These are phyloP conservation scores for Eupithecia pulchellata DNA, from an alignment of 2,888 invertebrate genomes.

Conservation along the genomic window DNA sequence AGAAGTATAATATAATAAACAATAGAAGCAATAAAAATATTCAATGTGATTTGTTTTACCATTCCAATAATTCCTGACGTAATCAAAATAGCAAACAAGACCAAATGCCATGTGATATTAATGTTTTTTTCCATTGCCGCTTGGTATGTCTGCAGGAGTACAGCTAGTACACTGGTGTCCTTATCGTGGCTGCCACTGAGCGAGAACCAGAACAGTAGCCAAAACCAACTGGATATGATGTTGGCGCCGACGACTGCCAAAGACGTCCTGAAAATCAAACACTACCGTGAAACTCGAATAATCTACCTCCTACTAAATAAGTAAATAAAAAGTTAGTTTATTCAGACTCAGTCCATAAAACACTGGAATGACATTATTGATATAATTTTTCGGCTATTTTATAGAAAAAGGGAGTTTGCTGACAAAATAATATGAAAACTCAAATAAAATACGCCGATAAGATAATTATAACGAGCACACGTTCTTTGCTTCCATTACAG, in stretches of 20 bases:
- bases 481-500: background rate
- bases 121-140: conserved; percentile 52
- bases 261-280: conserved; percentile 63
- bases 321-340: too few species aligned
- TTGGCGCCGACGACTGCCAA: conserved; percentile 58
- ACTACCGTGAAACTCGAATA: background rate
- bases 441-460: background rate
- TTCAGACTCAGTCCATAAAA: too few species aligned
- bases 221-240: conserved; percentile 62
- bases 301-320: too few species aligned
- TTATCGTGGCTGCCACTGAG: conserved; percentile 52
- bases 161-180: conserved; percentile 58
- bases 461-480: background rate
- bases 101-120: conserved; percentile 59
- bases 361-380: too few species aligned
- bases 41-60: conserved; percentile 50
- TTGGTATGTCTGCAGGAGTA: conserved; percentile 62
- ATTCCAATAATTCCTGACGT: conserved; percentile 69
- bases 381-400: background rate
- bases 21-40: background rate
- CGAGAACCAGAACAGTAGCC: conserved; percentile 67
- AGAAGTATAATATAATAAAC: too few species aligned
- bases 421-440: too few species aligned
- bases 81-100: conserved; percentile 59
- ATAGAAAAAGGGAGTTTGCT: background rate